Evolutionary conservation across 2,113 vertebrate genomes (phyloP).

Genomic region (Notarius quadriscutis): DNA sequence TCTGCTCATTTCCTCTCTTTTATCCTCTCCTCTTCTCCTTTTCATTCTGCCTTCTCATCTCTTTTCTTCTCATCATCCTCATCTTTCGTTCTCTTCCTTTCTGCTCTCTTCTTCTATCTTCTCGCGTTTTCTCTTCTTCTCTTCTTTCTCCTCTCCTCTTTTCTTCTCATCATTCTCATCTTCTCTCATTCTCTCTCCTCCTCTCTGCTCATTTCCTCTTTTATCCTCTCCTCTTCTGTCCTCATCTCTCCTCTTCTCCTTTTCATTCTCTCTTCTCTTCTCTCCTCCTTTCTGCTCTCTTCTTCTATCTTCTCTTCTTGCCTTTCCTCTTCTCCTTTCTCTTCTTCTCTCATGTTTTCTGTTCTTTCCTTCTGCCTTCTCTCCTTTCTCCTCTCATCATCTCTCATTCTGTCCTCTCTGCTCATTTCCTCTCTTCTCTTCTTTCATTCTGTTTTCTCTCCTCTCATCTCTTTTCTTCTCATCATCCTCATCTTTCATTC

Average conservation of each 20-base stretch:
- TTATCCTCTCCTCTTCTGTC: not conserved
- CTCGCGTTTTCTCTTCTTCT: too few relatives aligned
- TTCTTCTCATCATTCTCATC: too few relatives aligned
- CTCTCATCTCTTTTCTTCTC: not conserved
- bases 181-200: not conserved
- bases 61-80: slow-evolving; percentile 32
- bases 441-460: not conserved
- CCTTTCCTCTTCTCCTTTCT: not conserved
- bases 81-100: slow-evolving; percentile 26
- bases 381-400: not conserved
- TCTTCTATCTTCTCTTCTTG: not conserved
- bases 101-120: too few relatives aligned
- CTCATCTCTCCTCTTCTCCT: not conserved
- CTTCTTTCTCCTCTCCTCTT: not conserved
- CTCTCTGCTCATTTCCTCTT: not conserved
- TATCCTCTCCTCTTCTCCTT: not conserved
- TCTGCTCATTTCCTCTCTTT: too few relatives aligned
- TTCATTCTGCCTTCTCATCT: not conserved
- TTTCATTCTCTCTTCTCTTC: too few relatives aligned
- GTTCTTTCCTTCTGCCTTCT: too few relatives aligned
- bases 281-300: not conserved
- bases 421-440: not conserved
- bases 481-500: too few relatives aligned
- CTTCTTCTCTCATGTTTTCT: not conserved
- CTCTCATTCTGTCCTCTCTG: not conserved